Conservation (phyloP, 1,140 invertebrate genomes). For the Brachionus calyciflorus region DNA sequence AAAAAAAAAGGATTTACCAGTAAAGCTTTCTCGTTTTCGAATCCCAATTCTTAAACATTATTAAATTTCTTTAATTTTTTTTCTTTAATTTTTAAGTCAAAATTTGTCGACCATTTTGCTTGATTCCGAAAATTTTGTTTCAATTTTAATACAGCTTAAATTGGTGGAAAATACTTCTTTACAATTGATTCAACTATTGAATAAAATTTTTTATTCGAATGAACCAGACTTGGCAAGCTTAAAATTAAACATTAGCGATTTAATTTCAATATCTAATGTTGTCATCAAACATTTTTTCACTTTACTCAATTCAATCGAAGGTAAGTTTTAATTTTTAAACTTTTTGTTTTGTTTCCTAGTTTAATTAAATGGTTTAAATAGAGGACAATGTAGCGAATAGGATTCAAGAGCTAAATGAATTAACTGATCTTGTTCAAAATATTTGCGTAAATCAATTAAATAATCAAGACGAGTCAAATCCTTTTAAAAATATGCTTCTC, state of each 20-base stretch:
- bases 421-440: constrained; percentile 23
- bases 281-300: constrained; percentile 4
- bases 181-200: not conserved
- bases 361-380: not conserved
- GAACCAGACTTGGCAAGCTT: not conserved
- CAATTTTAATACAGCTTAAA: not conserved
- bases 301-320: not conserved
- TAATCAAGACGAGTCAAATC: not conserved
- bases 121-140: not conserved
- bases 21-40: too few species aligned
- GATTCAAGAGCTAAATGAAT: not conserved
- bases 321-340: not conserved
- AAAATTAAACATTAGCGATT: constrained; percentile 6
- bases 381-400: not conserved
- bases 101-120: not conserved
- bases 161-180: not conserved
- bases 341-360: too few species aligned
- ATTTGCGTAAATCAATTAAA: not conserved
- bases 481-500: not conserved
- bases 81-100: not conserved
- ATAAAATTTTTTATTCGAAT: constrained; percentile 3
- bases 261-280: not conserved
- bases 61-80: too few species aligned
- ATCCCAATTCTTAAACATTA: too few species aligned
- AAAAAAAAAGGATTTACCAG: too few species aligned